Evolutionary conservation across 2,888 invertebrate species (phyloP).

Genomic region (Callinectes sapidus): DNA sequence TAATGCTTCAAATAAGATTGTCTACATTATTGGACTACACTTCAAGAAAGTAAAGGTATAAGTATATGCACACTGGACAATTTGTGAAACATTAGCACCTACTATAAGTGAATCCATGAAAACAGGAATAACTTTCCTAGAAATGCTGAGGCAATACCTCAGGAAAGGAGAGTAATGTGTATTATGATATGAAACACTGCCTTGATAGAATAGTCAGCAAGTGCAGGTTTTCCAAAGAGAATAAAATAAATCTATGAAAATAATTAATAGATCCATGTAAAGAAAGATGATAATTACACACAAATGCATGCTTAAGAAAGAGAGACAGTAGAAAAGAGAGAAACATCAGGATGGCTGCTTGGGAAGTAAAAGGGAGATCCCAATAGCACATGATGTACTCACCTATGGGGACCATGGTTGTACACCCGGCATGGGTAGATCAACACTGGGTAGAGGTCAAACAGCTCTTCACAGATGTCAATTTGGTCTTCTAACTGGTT

Average conservation of each 20-base stretch:
- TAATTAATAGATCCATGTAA: not conserved
- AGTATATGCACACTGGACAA: too few relatives aligned
- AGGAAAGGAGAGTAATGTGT: not conserved
- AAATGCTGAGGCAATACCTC: not conserved
- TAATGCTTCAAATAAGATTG: too few relatives aligned
- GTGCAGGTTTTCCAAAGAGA: not conserved
- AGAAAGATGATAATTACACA: not conserved
- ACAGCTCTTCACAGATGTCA: conserved; percentile 79
- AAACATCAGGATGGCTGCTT: not conserved
- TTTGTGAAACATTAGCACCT: too few relatives aligned
- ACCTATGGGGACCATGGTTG: conserved; percentile 79
- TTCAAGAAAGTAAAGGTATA: too few relatives aligned
- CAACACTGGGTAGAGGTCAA: conserved; percentile 83
- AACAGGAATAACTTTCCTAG: not conserved
- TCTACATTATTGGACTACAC: too few relatives aligned
- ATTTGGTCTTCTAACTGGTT: conserved; percentile 82
- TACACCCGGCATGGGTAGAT: conserved; percentile 83
- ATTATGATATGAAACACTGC: not conserved
- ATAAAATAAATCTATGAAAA: not conserved
- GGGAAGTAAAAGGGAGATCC: not conserved
- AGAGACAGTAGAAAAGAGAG: not conserved
- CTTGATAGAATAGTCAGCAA: too few relatives aligned
- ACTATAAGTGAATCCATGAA: not conserved
- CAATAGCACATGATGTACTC: not conserved
- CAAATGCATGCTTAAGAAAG: not conserved